Evolutionary conservation across 2,888 invertebrate genomes (phyloP).

Genomic region (Leucoma salicis): DNA sequence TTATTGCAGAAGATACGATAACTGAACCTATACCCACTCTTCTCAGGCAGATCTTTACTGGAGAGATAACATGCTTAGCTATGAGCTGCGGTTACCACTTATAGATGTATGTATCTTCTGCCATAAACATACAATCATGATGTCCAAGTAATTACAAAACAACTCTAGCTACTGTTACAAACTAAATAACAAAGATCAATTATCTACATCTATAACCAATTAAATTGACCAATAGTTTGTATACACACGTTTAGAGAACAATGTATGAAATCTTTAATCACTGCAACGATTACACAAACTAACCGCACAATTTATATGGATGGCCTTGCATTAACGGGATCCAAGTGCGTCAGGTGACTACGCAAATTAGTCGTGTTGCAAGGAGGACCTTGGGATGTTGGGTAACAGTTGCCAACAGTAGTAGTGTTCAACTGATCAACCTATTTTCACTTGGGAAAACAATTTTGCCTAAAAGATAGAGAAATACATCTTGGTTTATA

Average conservation of each 20-base stretch:
- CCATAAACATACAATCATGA: too few species aligned
- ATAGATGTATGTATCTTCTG: too few species aligned
- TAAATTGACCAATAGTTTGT: conserved; percentile 1
- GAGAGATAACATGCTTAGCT: too few species aligned
- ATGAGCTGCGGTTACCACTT: too few species aligned
- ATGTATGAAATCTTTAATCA: conserved; percentile 5
- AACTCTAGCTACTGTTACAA: neutral
- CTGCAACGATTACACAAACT: conserved; percentile 3
- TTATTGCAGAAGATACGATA: too few species aligned
- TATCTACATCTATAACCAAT: neutral
- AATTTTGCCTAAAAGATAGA: too few species aligned
- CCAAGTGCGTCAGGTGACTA: conserved; percentile 6
- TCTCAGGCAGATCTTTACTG: too few species aligned
- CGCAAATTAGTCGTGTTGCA: conserved; percentile 7
- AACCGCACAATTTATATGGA: conserved; percentile 10
- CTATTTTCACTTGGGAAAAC: too few species aligned
- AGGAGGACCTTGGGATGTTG: conserved; percentile 6
- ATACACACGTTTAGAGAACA: conserved; percentile 3
- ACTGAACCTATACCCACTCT: too few species aligned
- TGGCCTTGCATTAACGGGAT: conserved; percentile 4
- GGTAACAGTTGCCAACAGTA: neutral
- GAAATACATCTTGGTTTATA: too few species aligned
- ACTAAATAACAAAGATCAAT: neutral
- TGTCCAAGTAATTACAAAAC: too few species aligned
- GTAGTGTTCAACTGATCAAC: neutral